Evolutionary conservation across 2,888 invertebrate genomes (phyloP).

Genomic region (Protophormia terraenovae): DNA sequence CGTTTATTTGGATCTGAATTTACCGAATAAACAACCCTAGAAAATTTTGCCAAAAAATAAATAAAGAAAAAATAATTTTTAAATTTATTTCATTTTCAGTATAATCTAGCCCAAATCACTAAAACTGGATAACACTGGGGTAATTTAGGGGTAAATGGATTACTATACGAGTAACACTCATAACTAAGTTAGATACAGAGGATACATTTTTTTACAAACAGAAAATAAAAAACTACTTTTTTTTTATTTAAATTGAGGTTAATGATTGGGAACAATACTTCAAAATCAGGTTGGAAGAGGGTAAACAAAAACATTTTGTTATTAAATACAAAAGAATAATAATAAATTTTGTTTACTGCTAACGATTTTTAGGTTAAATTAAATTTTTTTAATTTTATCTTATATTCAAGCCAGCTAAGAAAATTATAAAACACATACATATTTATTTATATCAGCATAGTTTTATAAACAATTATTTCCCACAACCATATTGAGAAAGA

Average conservation of each 20-base stretch:
- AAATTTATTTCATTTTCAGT: neutral
- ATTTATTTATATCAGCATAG: neutral
- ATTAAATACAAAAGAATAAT: neutral
- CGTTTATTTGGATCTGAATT: slow-evolving; percentile 79
- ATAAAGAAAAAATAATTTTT: neutral
- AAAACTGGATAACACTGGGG: slow-evolving; percentile 6
- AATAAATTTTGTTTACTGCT: neutral
- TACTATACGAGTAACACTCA: slow-evolving; percentile 8
- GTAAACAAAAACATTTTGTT: neutral
- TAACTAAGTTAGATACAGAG: slow-evolving; percentile 30
- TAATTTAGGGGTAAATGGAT: neutral
- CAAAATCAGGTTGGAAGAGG: neutral
- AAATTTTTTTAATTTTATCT: neutral
- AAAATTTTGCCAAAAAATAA: slow-evolving; percentile 66
- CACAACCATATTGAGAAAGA: neutral
- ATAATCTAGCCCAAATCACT: slow-evolving; percentile 13
- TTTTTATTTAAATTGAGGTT: neutral
- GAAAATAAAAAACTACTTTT: slow-evolving; percentile 19
- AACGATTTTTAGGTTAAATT: neutral
- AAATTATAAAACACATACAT: neutral
- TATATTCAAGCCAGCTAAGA: slow-evolving; percentile 8
- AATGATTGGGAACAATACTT: slow-evolving; percentile 31
- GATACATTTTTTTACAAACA: neutral
- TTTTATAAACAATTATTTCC: neutral
- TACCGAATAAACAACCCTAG: slow-evolving; percentile 80